phyloP scores from a whole-genome alignment of 2,113 vertebrate genomes.

The Engraulis encrasicolus region DNA sequence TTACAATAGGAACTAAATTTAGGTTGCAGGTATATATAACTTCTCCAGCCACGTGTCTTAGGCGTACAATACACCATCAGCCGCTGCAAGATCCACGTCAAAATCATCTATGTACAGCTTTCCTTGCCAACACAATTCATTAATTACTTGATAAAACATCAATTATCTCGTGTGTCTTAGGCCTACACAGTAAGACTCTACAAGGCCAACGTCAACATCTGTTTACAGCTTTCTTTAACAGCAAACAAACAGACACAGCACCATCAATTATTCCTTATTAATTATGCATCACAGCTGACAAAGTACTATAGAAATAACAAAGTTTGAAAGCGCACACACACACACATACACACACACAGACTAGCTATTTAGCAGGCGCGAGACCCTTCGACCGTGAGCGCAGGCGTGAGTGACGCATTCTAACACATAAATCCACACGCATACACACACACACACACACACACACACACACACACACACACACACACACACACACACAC shows the following conservation, averaged over 20 bases:
- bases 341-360: not conserved
- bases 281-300: not conserved
- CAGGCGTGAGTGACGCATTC: not conserved
- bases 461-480: not conserved
- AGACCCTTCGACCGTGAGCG: not conserved
- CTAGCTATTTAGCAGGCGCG: not conserved
- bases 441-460: not conserved
- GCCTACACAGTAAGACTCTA: not conserved
- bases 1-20: no score
- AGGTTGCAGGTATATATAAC: no score
- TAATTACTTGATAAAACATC: not conserved
- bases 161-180: no score
- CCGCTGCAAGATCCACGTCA: no score
- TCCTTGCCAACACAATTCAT: no score
- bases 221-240: not conserved
- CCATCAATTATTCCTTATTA: not conserved
- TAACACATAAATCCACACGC: not conserved
- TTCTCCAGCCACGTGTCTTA: no score
- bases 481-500: not conserved
- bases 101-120: no score
- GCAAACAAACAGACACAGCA: not conserved
- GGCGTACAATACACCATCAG: no score
- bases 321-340: not conserved
- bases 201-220: not conserved
- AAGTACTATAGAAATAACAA: not conserved